Evolutionary conservation across 1,140 invertebrate species (phyloP), one percentile per base, ranked within the genome.

Genomic region (Portunus trituberculatus): DNA sequence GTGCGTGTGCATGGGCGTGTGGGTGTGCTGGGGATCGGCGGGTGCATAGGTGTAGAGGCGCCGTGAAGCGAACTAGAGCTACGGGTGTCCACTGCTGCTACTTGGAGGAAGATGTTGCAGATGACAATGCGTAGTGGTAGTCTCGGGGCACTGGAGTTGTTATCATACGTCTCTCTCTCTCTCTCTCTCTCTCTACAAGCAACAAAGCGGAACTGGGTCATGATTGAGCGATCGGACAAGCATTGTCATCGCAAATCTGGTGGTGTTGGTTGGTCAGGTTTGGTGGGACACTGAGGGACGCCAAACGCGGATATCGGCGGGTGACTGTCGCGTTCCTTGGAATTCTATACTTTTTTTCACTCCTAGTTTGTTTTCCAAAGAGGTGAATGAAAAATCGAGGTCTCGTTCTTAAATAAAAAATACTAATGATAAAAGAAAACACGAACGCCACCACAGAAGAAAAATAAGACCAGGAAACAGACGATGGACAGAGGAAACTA

Each of bases 221-320:
- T 59, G 94, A 96, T 93, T 90, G 91, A 87, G 91, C 92, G 52
- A 90, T 59, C 86, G 84, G 94, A 86, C 28, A 88, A 46, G 93
- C 93, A 94, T 94, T 94, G 93, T 94, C 93, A 94, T 94, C 93
- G 93, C 89, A 94, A 91, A 59, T 45, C 32, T 82, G 67, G 52
- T 39, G 31, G 10, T 59, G 52, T 59, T 59, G 39, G 39, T 39
- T 39, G 39, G 39, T 39, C 39, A 39, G 39, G 39, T 32, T 45
- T 88, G 46, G 46, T 32, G 86, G 31, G 29, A 88, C 32, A 46
- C 32, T 45, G 32, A 31, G 46, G 20, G 39, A 39, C 32, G 14
- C 46, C 10, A 88, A 0, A 88, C 86, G 4, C 32, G 25, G 20
- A 76, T 8, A 76, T 20, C 1, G 39, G 67, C 25, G n/a, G 25